Percentiles rank a stretch among this genome's conserved stretches.
Evolutionary conservation across 2,888 invertebrate genomes (phyloP).

Genomic region (Nephrotoma appendiculata): DNA sequence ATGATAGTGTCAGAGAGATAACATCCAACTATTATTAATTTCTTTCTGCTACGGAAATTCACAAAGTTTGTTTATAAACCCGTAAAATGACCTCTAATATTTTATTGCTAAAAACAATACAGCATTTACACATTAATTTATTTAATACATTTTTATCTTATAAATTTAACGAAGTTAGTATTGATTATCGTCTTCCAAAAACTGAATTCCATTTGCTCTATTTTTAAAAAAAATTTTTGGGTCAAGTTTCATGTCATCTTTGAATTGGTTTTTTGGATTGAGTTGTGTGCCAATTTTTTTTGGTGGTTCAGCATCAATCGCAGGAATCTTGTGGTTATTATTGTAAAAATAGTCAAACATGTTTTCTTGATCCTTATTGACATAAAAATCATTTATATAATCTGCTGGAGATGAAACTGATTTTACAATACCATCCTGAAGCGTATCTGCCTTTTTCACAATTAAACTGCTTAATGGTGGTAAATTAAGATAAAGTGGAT

Average conservation of each 20-base stretch:
- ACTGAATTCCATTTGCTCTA: conserved; percentile 5
- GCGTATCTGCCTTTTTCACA: background rate
- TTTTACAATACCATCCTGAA: background rate
- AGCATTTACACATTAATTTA: too few relatives aligned
- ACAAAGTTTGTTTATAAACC: too few relatives aligned
- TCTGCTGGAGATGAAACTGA: background rate
- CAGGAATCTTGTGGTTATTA: background rate
- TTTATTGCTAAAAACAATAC: too few relatives aligned
- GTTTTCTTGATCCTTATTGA: background rate
- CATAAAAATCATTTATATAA: background rate
- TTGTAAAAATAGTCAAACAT: background rate
- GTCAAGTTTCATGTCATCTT: conserved; percentile 2
- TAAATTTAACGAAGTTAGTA: too few relatives aligned
- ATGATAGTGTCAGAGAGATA: too few relatives aligned
- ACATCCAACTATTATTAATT: too few relatives aligned
- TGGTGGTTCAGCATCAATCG: background rate
- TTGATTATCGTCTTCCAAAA: background rate
- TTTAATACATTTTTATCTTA: too few relatives aligned
- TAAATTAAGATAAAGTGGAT: background rate
- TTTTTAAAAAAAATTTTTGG: conserved; percentile 8
- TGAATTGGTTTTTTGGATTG: background rate
- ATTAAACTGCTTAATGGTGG: background rate
- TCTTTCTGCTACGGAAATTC: too few relatives aligned
- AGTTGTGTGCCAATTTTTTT: background rate
- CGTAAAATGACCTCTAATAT: too few relatives aligned